Conservation (phyloP, 2,113 vertebrate genomes). For the Zapornia atra region DNA sequence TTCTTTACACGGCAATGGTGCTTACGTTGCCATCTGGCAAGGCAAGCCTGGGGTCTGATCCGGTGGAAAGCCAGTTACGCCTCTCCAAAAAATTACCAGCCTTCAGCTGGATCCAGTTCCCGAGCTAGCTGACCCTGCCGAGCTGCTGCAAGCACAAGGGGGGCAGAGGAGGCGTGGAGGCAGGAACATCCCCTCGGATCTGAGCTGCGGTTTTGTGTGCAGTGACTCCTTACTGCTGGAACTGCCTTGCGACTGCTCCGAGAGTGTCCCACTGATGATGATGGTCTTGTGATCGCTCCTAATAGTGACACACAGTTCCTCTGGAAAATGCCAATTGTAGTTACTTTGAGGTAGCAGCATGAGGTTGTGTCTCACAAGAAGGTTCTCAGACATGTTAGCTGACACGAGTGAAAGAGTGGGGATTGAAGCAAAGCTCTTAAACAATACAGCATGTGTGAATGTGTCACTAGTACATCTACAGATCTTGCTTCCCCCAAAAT, state of each 20-base stretch:
- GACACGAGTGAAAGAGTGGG: background rate
- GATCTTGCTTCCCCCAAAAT: constrained; percentile 31
- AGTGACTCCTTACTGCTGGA: background rate
- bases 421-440: constrained; percentile 35
- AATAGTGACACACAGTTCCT: background rate
- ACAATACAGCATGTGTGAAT: constrained; percentile 8
- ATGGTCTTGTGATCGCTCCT: background rate
- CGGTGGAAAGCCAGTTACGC: background rate
- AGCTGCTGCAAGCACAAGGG: background rate
- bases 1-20: background rate
- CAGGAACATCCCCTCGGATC: background rate
- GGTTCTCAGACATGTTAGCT: background rate
- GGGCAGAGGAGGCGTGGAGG: background rate
- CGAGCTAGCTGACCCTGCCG: background rate
- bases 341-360: background rate
- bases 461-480: background rate
- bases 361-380: background rate
- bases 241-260: background rate
- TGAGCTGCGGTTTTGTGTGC: background rate
- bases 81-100: background rate
- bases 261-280: background rate
- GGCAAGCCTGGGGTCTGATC: background rate
- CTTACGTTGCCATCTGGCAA: constrained; percentile 4
- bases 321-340: background rate
- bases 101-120: background rate